These are phyloP conservation scores for Phoenoteleia sp. DNA, from an alignment of 2,888 invertebrate genomes.

Conservation along the genomic window DNA sequence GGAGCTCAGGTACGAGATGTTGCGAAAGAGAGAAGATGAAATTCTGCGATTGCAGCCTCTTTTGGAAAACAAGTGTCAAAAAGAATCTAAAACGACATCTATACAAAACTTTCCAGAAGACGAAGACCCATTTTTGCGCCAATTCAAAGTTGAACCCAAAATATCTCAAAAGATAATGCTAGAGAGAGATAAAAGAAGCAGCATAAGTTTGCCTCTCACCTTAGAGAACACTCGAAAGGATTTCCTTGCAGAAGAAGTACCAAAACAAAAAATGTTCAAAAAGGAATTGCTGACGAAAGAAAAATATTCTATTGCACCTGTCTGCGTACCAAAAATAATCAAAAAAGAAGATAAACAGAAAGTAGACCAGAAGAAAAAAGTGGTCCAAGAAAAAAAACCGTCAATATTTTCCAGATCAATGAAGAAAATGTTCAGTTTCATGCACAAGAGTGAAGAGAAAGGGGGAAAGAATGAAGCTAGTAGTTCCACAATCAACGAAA, in stretches of 20 bases:
- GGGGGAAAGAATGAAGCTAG: background rate
- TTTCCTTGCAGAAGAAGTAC: background rate
- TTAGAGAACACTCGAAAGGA: background rate
- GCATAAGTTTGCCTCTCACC: background rate
- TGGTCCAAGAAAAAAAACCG: slow-evolving; percentile 3
- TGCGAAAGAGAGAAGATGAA: slow-evolving; percentile 25
- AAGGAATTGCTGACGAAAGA: too few species aligned
- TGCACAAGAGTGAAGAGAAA: background rate
- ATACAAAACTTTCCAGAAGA: background rate
- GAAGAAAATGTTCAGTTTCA: slow-evolving; percentile 27
- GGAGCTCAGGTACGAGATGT: slow-evolving; percentile 22
- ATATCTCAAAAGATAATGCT: background rate
- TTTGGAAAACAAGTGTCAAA: background rate
- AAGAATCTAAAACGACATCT: background rate
- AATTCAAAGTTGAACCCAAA: background rate
- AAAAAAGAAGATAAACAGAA: background rate
- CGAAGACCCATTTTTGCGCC: background rate
- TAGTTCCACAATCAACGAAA: background rate
- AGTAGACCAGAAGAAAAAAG: background rate
- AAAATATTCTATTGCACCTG: too few species aligned
- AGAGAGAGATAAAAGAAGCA: background rate
- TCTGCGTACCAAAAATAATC: background rate
- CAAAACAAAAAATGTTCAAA: background rate
- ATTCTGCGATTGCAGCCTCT: background rate
- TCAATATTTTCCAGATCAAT: background rate